These are phyloP conservation scores for Aleiodes alternator DNA, from an alignment of 2,888 invertebrate genomes.

Conservation along the genomic window DNA sequence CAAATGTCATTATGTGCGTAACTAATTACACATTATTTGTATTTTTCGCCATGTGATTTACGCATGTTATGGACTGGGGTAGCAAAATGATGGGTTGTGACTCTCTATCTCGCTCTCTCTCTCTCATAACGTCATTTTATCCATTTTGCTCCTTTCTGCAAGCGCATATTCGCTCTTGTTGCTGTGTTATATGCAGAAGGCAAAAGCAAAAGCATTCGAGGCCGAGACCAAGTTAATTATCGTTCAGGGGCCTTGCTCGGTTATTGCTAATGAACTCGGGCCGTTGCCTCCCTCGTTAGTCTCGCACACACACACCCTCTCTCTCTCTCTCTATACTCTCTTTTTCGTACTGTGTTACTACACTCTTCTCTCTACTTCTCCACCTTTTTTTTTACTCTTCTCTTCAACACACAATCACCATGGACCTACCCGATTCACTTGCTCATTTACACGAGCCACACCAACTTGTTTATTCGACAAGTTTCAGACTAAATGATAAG, in stretches of 20 bases:
- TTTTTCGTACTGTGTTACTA: conserved; percentile 22
- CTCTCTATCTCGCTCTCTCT: not conserved
- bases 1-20: conserved; percentile 9
- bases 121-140: conserved; percentile 58
- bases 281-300: conserved; percentile 54
- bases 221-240: conserved; percentile 62
- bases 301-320: conserved; percentile 39
- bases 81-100: conserved; percentile 4
- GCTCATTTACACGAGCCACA: conserved; percentile 25
- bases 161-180: not conserved
- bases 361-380: conserved; percentile 20
- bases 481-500: conserved; percentile 32
- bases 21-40: conserved; percentile 14
- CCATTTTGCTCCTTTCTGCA: not conserved
- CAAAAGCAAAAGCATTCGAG: conserved; percentile 50
- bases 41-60: conserved; percentile 48
- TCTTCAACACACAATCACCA: conserved; percentile 33
- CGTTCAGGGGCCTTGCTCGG: conserved; percentile 57
- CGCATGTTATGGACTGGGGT: conserved; percentile 54
- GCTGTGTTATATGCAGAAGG: conserved; percentile 13
- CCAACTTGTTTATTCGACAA: conserved; percentile 42
- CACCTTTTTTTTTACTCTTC: not conserved
- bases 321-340: conserved; percentile 34
- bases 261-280: conserved; percentile 63
- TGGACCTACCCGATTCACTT: conserved; percentile 32